These are phyloP conservation scores for Sarcophaga peregrina DNA, from an alignment of 1,140 invertebrate genomes.

Conservation along the genomic window DNA sequence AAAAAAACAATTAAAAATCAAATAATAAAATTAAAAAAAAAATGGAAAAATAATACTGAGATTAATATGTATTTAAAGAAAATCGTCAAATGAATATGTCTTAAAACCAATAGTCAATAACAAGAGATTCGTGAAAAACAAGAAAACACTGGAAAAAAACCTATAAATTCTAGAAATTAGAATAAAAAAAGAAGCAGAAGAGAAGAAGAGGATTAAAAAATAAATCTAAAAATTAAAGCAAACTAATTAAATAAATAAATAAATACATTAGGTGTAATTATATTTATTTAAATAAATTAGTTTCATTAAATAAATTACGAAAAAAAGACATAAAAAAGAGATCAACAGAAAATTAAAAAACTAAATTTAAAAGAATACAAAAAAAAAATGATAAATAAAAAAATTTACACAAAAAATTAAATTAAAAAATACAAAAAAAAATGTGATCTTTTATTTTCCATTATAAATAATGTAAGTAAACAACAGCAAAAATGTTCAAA, in stretches of 20 bases:
- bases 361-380: background rate
- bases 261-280: conserved; percentile 37
- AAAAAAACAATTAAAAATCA: conserved; percentile 17
- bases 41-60: background rate
- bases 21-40: conserved; percentile 10
- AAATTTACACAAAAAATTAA: conserved; percentile 37
- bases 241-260: conserved; percentile 23
- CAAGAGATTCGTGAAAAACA: background rate
- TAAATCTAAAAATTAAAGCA: background rate
- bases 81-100: conserved; percentile 22
- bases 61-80: conserved; percentile 15
- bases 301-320: conserved; percentile 41
- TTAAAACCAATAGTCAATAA: background rate
- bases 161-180: background rate
- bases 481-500: too few species aligned
- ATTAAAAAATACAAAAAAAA: background rate
- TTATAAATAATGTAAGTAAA: too few species aligned
- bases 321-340: conserved; percentile 27
- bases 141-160: conserved; percentile 1
- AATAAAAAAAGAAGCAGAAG: background rate
- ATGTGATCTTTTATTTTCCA: background rate
- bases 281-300: conserved; percentile 40
- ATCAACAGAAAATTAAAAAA: background rate
- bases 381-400: conserved; percentile 1
- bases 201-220: background rate